phyloP scores from a whole-genome alignment of 2,888 invertebrate species.

The Chelonus formosanus region DNA sequence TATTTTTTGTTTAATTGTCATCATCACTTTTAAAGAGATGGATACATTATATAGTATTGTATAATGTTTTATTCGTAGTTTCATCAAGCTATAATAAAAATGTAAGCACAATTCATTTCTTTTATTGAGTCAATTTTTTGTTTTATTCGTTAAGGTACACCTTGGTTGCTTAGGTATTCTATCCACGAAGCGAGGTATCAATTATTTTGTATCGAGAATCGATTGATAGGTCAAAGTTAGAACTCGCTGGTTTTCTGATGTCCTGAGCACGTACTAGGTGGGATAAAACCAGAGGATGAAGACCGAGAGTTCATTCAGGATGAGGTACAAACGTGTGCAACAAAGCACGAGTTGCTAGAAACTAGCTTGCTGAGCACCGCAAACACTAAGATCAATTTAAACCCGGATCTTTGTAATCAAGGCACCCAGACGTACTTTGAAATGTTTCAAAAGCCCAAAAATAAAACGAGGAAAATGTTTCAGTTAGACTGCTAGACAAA shows the following conservation, averaged over 20 bases:
- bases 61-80: no score
- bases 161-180: neutral
- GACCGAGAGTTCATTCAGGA: slow-evolving; percentile 33
- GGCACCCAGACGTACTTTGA: slow-evolving; percentile 44
- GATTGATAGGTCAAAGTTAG: slow-evolving; percentile 51
- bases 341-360: slow-evolving; percentile 32
- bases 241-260: slow-evolving; percentile 45
- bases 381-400: slow-evolving; percentile 60
- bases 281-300: slow-evolving; percentile 19
- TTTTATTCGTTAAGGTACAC: neutral
- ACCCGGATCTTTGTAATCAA: slow-evolving; percentile 64
- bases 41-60: no score
- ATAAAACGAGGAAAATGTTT: slow-evolving; percentile 35
- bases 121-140: no score
- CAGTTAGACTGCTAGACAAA: slow-evolving; percentile 21
- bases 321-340: slow-evolving; percentile 25
- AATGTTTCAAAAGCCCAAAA: slow-evolving; percentile 31
- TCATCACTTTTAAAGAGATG: no score
- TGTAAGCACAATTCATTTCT: no score
- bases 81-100: no score
- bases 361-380: slow-evolving; percentile 43
- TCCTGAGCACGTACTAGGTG: slow-evolving; percentile 37
- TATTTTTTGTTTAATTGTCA: no score
- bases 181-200: slow-evolving; percentile 36
- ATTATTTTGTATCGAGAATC: slow-evolving; percentile 51